Evolutionary conservation across 2,113 vertebrate species (phyloP).

Genomic region (Pedionomus torquatus): DNA sequence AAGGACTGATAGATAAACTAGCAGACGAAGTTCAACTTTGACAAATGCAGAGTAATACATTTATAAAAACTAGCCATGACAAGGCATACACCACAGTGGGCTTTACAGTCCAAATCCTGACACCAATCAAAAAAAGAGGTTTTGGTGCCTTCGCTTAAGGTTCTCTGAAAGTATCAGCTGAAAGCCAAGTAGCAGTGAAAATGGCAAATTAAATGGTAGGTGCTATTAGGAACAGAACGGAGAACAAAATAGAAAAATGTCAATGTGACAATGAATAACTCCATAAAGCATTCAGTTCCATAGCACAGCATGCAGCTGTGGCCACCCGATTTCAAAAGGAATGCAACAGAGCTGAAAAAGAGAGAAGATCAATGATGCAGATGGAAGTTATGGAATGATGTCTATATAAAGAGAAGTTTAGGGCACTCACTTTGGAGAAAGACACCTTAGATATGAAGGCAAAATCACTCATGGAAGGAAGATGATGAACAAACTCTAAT

Average conservation of each 20-base stretch:
- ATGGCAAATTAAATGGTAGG: neutral
- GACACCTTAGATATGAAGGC: neutral
- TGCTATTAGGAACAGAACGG: neutral
- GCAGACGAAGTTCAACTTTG: neutral
- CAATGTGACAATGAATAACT: neutral
- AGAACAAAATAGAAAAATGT: neutral
- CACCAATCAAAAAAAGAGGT: neutral
- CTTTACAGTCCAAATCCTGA: neutral
- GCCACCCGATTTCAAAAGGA: neutral
- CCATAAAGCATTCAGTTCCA: neutral
- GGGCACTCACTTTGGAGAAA: neutral
- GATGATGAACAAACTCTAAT: neutral
- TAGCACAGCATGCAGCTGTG: neutral
- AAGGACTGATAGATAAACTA: neutral
- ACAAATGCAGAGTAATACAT: neutral
- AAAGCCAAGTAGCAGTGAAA: neutral
- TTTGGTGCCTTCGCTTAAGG: neutral
- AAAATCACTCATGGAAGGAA: neutral
- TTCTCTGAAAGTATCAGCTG: neutral
- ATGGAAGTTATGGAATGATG: neutral
- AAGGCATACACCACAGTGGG: neutral
- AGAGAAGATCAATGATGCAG: accelerated
- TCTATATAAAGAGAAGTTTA: neutral
- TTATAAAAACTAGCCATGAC: neutral
- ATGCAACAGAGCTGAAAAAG: neutral